phyloP scores from a whole-genome alignment of 2,888 invertebrate species.

The Amblyjoppa proteus region DNA sequence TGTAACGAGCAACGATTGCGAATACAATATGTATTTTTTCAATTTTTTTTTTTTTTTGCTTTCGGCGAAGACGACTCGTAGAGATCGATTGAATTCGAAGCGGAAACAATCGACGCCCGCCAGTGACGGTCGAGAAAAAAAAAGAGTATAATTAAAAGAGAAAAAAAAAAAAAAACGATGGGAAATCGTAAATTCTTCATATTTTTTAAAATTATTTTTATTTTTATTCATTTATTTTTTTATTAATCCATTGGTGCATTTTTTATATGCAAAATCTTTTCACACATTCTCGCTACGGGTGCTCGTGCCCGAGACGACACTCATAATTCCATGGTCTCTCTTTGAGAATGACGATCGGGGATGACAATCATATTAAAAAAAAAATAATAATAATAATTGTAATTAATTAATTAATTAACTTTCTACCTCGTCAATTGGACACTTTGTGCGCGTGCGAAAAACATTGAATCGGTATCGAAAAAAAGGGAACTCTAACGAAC shows the following conservation, averaged over 20 bases:
- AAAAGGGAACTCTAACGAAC: background rate
- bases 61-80: too few species aligned
- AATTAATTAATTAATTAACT: background rate
- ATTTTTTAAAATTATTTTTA: too few species aligned
- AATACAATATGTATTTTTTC: background rate
- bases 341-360: constrained; percentile 52
- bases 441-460: constrained; percentile 52
- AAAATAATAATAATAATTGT: too few species aligned
- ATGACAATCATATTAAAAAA: background rate
- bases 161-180: too few species aligned
- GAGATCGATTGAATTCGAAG: too few species aligned
- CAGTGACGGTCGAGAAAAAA: too few species aligned
- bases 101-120: too few species aligned
- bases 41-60: background rate
- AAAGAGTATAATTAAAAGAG: too few species aligned
- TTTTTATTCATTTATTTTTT: constrained; percentile 1
- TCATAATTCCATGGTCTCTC: constrained; percentile 5
- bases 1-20: constrained; percentile 9
- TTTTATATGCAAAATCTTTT: background rate
- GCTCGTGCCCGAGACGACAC: constrained; percentile 18
- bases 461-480: constrained; percentile 20
- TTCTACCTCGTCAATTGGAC: background rate
- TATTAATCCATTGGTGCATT: constrained; percentile 6
- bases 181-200: too few species aligned
- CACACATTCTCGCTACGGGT: constrained; percentile 15